phyloP scores from a whole-genome alignment of 2,888 invertebrate genomes.

The Macroteleia sp. region DNA sequence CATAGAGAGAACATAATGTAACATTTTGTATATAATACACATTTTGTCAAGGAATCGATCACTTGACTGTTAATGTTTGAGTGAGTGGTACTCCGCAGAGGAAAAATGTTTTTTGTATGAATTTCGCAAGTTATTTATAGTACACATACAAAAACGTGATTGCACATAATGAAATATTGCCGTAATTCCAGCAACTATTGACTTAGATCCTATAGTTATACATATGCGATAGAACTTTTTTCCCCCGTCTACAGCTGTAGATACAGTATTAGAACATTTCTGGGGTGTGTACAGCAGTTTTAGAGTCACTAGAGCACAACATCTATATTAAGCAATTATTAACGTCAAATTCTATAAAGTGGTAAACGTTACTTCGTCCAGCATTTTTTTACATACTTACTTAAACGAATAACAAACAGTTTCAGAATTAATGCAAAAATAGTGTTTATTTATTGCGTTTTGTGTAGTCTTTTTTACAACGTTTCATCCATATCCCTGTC shows the following conservation, averaged over 20 bases:
- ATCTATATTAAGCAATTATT: slow-evolving; percentile 20
- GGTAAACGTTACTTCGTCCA: slow-evolving; percentile 39
- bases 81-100: slow-evolving; percentile 34
- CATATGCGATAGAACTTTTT: slow-evolving; percentile 50
- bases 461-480: background rate
- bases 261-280: slow-evolving; percentile 43
- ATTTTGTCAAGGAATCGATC: slow-evolving; percentile 38
- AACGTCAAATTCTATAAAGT: slow-evolving; percentile 28
- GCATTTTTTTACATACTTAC: slow-evolving; percentile 20
- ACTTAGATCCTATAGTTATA: slow-evolving; percentile 35
- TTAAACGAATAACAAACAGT: background rate
- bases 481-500: background rate
- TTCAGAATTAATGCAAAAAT: background rate
- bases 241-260: slow-evolving; percentile 43
- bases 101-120: slow-evolving; percentile 46
- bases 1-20: slow-evolving; percentile 23
- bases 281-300: slow-evolving; percentile 51
- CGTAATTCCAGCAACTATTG: slow-evolving; percentile 32
- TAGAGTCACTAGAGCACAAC: slow-evolving; percentile 47
- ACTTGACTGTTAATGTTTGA: slow-evolving; percentile 41
- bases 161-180: slow-evolving; percentile 39
- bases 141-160: slow-evolving; percentile 39
- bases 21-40: slow-evolving; percentile 42
- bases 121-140: slow-evolving; percentile 46
- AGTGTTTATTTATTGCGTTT: background rate